phyloP scores from a whole-genome alignment of 1,140 invertebrate genomes.

The Leptoteleia sp. region DNA sequence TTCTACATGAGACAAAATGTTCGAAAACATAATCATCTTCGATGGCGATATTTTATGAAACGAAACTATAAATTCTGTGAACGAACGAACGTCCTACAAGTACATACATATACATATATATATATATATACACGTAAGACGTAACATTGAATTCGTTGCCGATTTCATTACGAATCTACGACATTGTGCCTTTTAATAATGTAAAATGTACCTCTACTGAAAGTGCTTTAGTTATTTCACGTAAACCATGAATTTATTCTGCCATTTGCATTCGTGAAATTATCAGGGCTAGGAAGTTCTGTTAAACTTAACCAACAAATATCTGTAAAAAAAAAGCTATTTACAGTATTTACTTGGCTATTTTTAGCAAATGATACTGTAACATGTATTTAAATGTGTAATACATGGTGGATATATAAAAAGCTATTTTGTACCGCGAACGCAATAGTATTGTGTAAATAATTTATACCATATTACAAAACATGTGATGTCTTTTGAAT shows the following conservation, averaged over 20 bases:
- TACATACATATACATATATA: too few relatives aligned
- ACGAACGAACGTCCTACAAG: slow-evolving; percentile 24
- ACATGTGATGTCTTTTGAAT: slow-evolving; percentile 14
- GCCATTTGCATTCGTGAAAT: slow-evolving; percentile 26
- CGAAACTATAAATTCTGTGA: slow-evolving; percentile 21
- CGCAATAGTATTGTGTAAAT: slow-evolving; percentile 39
- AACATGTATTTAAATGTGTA: slow-evolving; percentile 44
- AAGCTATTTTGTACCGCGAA: slow-evolving; percentile 16
- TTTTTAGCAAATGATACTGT: slow-evolving; percentile 18
- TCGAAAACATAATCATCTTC: slow-evolving; percentile 17
- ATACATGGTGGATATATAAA: background rate
- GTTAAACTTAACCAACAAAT: slow-evolving; percentile 12
- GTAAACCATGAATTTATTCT: slow-evolving; percentile 7
- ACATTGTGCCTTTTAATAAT: slow-evolving; percentile 26
- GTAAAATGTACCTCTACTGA: background rate
- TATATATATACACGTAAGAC: slow-evolving; percentile 3
- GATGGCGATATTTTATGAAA: slow-evolving; percentile 5
- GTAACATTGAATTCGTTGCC: slow-evolving; percentile 9
- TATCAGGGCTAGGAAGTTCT: slow-evolving; percentile 47
- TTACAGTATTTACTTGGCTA: slow-evolving; percentile 4
- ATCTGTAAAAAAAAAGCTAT: background rate
- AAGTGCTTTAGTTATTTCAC: slow-evolving; percentile 6
- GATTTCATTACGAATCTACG: slow-evolving; percentile 23
- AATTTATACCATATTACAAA: background rate
- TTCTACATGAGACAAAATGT: slow-evolving; percentile 13